These are phyloP conservation scores for Hyperopisus bebe DNA, from an alignment of 2,113 vertebrate species.

Conservation along the genomic window DNA sequence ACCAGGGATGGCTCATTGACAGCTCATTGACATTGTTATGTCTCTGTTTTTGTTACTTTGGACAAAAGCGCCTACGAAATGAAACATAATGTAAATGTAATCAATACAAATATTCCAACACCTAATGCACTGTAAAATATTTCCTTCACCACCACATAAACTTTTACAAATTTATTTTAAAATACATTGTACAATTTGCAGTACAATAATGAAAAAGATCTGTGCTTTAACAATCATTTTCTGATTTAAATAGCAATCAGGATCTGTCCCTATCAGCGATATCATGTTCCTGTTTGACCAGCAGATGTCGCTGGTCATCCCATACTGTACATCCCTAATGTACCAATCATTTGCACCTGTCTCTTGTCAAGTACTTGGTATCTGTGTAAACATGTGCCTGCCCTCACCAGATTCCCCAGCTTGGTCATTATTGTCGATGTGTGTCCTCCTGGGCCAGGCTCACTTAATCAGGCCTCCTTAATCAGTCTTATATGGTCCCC, in stretches of 20 bases:
- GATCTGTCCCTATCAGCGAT: not conserved
- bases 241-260: not conserved
- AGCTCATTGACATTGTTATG: too few species aligned
- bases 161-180: not conserved
- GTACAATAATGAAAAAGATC: not conserved
- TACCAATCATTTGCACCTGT: not conserved
- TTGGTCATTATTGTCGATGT: not conserved
- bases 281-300: not conserved
- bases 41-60: not conserved
- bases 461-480: too few species aligned
- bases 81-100: not conserved
- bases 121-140: not conserved
- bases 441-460: not conserved
- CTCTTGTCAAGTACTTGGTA: not conserved
- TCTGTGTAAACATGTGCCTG: not conserved
- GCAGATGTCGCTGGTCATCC: not conserved
- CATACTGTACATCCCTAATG: not conserved
- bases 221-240: not conserved
- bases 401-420: not conserved
- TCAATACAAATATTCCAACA: not conserved
- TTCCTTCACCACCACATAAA: not conserved
- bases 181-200: not conserved
- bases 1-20: too few species aligned
- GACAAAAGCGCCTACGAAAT: not conserved
- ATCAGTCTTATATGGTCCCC: too few species aligned